Evolutionary conservation across 2,797 vertebrate genomes (phyloP).

Genomic region (Calcarius lapponicus): DNA sequence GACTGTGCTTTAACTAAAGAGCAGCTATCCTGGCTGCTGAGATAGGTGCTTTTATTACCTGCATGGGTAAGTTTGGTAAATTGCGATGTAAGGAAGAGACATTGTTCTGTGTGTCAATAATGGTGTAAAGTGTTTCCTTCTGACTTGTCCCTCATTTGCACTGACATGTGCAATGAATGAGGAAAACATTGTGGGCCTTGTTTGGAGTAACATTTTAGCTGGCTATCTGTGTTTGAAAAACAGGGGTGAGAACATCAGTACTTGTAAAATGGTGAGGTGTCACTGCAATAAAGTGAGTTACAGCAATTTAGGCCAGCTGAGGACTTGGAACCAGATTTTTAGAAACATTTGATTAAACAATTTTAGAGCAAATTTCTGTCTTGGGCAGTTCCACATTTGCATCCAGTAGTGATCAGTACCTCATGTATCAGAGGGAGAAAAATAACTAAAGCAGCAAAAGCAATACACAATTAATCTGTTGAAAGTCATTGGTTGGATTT

Average conservation of each 20-base stretch:
- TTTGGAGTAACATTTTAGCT: background rate
- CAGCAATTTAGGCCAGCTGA: conserved; percentile 15
- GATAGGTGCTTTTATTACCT: background rate
- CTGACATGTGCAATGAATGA: rapidly evolving
- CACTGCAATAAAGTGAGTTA: background rate
- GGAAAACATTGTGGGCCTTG: background rate
- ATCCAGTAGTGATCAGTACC: background rate
- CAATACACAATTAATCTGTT: background rate
- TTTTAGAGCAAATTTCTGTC: background rate
- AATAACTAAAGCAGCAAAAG: background rate
- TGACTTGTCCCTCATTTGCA: background rate
- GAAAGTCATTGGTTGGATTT: background rate
- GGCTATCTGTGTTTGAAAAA: background rate
- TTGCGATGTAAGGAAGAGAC: background rate
- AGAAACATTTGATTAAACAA: background rate
- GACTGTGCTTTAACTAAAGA: background rate
- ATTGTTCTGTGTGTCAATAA: background rate
- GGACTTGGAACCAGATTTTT: conserved; percentile 17
- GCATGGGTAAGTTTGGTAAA: background rate
- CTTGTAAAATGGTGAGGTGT: background rate
- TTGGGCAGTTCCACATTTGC: background rate
- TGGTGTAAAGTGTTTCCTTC: background rate
- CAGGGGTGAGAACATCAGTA: background rate
- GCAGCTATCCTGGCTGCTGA: background rate
- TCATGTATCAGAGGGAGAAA: background rate